A percentile compares a stretch with the other conserved stretches of the same genome.
These are phyloP conservation scores for Drosophila paulistorum DNA, from an alignment of 1,140 invertebrate genomes.

Conservation along the genomic window DNA sequence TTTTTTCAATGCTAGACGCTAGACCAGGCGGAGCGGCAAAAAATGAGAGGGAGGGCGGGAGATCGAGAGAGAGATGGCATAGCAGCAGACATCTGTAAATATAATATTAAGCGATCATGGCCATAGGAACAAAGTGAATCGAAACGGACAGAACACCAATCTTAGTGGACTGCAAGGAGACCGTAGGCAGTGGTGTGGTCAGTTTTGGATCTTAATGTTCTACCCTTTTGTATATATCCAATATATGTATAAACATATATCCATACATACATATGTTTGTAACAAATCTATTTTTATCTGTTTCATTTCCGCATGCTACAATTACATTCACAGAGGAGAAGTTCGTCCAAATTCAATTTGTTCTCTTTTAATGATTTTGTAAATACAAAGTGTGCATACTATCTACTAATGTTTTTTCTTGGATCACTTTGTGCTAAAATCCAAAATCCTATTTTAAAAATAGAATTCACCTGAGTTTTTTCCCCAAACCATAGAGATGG, in stretches of 20 bases:
- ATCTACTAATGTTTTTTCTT: background rate
- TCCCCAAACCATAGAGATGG: background rate
- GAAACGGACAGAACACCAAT: constrained; percentile 10
- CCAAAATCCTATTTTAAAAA: constrained; percentile 17
- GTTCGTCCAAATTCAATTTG: background rate
- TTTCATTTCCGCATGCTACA: constrained; percentile 11
- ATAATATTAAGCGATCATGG: constrained; percentile 18
- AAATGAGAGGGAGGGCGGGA: background rate
- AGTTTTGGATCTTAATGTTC: constrained; percentile 8
- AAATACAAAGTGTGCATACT: constrained; percentile 12
- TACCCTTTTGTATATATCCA: constrained; percentile 4
- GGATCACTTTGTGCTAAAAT: background rate
- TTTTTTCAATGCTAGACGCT: constrained; percentile 24
- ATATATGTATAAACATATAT: background rate
- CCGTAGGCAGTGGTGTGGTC: background rate
- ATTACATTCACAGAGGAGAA: background rate
- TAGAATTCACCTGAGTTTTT: constrained; percentile 20
- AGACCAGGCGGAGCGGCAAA: background rate
- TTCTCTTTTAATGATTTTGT: constrained; percentile 17
- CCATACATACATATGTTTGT: background rate
- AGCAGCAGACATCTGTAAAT: constrained; percentile 22
- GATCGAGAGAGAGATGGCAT: background rate
- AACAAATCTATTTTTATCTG: constrained; percentile 23
- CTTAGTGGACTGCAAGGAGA: constrained; percentile 5
- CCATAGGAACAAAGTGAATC: constrained; percentile 8